These are phyloP conservation scores for Smittia sp. DNA, from an alignment of 2,888 invertebrate species.

Conservation along the genomic window DNA sequence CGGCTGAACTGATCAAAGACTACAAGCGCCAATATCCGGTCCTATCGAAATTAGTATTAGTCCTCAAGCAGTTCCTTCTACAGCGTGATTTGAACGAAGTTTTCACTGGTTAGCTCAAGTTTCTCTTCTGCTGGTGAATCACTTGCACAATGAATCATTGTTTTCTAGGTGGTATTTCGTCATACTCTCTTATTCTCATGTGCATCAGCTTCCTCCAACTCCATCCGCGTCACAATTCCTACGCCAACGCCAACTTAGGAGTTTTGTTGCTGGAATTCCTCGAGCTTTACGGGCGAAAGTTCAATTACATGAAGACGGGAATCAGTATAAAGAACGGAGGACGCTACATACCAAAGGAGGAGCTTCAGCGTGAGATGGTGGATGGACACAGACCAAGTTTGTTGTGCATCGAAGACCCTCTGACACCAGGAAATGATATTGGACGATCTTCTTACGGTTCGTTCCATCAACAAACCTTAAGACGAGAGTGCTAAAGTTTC, in stretches of 20 bases:
- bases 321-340: constrained; percentile 93
- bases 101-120: constrained; percentile 68
- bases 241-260: constrained; percentile 76
- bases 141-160: not conserved
- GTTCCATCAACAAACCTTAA: constrained; percentile 45
- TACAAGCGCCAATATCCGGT: constrained; percentile 86
- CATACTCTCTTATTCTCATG: constrained; percentile 97
- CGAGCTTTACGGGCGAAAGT: constrained; percentile 94
- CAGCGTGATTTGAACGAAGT: constrained; percentile 99
- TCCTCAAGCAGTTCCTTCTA: constrained; percentile 96
- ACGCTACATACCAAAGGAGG: constrained; percentile 90
- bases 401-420: constrained; percentile 96
- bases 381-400: constrained; percentile 92
- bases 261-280: constrained; percentile 95
- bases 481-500: not conserved
- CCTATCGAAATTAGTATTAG: constrained; percentile 90
- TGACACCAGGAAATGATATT: constrained; percentile 94
- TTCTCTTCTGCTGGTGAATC: not conserved
- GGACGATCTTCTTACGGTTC: constrained; percentile 93
- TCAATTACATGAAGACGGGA: constrained; percentile 92
- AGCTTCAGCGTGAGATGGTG: constrained; percentile 88
- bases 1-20: constrained; percentile 91
- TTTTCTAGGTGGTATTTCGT: constrained; percentile 81
- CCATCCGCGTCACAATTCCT: constrained; percentile 80
- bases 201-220: constrained; percentile 95